Base-by-base conservation (phyloP, 2,888 invertebrate genomes). In the Hypena proboscidalis region DNA sequence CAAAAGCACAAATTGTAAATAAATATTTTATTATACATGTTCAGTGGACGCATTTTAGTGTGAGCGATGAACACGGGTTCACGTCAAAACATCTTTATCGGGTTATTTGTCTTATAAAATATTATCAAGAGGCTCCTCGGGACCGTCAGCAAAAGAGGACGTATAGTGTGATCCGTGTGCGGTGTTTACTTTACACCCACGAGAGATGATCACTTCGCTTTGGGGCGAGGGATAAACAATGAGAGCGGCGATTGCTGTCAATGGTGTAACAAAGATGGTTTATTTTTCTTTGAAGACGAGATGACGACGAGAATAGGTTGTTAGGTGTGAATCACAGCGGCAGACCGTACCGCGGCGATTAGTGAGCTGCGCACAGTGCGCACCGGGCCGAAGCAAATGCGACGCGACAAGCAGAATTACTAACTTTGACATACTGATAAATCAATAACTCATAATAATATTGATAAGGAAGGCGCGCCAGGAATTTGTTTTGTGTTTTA, bases 21-120 rank as follows among this genome's bases (percentile, higher is more conserved):
- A 85, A 85, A 87, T 88, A 85, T 89, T 88, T 85, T 87, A 89
- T 87, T 82, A 85, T 86, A 85, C 84, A 77, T 81, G 85, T 85
- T 83, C 89, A 87, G 67, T 88, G 88, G 80, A 83, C 84, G 85
- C 90, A 89, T 89, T 89, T 89, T 86, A 83, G 89, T 89, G 86
- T 89, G 88, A 89, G 87, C 89, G 87, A 88, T 88, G 90, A 87
- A 90, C 90, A 90, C 83, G 84, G 90, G 86, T 90, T 84, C 90
- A 88, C 85, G 90, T 90, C 90, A 90, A 88, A 90, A 90, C 89
- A 90, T 90, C 89, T 90, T 90, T 90, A 90, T 90, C 90, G 83
- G 85, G 89, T 90, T 90, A 90, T 90, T 90, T 90, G 90, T 90
- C 90, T 90, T 90, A 90, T 89, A 89, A 90, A 90, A 90, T 90